Evolutionary conservation across 2,113 vertebrate species (phyloP).

Genomic region (Bubo scandiacus): DNA sequence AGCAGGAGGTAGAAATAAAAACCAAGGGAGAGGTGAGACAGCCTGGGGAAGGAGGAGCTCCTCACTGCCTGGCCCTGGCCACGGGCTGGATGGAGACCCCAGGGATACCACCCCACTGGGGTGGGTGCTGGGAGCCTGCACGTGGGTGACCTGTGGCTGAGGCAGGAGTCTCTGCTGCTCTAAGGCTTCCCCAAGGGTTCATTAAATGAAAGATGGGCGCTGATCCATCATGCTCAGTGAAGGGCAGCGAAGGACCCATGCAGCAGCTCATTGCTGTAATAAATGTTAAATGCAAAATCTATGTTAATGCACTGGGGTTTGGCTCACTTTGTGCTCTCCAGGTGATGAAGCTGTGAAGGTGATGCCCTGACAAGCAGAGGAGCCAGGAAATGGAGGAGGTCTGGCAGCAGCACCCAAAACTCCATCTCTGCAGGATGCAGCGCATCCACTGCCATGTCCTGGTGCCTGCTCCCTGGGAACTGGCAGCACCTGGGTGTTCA

Average conservation of each 20-base stretch:
- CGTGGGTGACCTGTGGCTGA: fast-evolving
- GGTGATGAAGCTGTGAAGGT: neutral
- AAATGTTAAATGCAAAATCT: neutral
- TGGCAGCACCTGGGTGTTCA: neutral
- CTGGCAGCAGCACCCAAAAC: neutral
- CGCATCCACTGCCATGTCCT: neutral
- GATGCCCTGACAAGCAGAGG: neutral
- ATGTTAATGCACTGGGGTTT: neutral
- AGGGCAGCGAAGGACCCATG: neutral
- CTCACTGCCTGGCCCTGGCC: neutral
- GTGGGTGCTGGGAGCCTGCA: neutral
- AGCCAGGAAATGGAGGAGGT: neutral
- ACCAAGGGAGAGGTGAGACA: neutral
- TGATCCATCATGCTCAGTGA: neutral
- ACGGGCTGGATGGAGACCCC: neutral
- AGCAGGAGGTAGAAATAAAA: neutral
- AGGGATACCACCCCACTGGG: neutral
- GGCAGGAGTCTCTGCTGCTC: neutral
- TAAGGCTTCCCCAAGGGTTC: neutral
- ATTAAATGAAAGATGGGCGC: neutral
- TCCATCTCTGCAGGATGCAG: neutral
- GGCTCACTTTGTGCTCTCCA: neutral
- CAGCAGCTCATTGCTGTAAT: neutral
- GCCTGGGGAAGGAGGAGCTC: neutral
- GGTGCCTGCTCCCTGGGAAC: neutral